Base-by-base conservation (phyloP, 2,888 invertebrate species). In the Pterostichus madidus region DNA sequence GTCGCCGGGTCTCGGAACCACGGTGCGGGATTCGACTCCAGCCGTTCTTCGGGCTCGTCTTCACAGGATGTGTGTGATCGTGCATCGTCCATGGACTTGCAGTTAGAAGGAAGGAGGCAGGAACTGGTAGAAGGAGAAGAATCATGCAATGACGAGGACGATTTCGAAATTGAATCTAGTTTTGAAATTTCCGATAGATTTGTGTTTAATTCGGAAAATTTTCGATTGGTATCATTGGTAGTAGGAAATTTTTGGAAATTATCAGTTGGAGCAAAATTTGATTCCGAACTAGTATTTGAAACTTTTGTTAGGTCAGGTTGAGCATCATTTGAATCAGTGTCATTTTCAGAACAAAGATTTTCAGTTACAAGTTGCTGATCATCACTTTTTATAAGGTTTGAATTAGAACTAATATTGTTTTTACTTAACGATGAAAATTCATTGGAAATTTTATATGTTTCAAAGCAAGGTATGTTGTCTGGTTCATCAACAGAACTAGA, bases 1-100 rank as follows among this genome's bases (percentile, higher is more conserved):
- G 93, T 93, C 91, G 94, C 91, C 86, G 92, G 91, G 90, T 90
- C 90, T 84, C 92, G 91, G 91, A 92, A 92, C 93, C 93, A 93
- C 90, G 91, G 88, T 88, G 88, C 68, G 2, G 75, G 13, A 6
- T 31, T n/a, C 17, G 81, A 81, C n/a, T 81, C 81, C 52, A 80
- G 52, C 24, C 32, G 32, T 4, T 80, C 80, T 8, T 80, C 24
- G 7, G 59, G 31, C 24, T 79, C 68, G 49, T 79, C 61, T n/a
- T 59, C 31, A 35, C 11, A 64, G 35, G 53, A 35, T 15, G 77
- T 59, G 15, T 4, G 39, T 44, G 44, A 15, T 10, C 4, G 44
- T 71, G 68, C 44, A 44, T 7, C 13, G 56, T 17, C 46, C 64
- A 32, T 35, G 32, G 32, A 35, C n/a, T 59, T 71, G 10, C 71